Evolutionary conservation across 2,888 invertebrate genomes (phyloP).

Genomic region (Trichopoda pennipes): DNA sequence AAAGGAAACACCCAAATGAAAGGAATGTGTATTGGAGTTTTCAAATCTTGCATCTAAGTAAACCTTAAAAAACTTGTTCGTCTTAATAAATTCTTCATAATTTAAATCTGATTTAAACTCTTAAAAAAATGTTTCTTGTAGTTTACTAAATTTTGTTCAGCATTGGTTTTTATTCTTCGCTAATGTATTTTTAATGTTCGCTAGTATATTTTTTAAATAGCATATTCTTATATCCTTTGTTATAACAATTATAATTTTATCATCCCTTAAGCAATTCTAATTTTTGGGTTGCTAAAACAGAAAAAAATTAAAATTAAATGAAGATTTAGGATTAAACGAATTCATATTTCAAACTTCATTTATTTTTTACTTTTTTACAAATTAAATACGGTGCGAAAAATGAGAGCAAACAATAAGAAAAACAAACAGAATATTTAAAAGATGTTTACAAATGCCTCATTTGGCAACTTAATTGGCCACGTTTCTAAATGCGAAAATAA

Average conservation of each 20-base stretch:
- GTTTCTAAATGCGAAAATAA: conserved; percentile 58
- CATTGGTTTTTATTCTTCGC: too few species aligned
- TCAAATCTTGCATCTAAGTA: too few species aligned
- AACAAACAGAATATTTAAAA: conserved; percentile 51
- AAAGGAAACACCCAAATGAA: too few species aligned
- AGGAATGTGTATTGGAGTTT: too few species aligned
- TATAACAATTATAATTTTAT: background rate
- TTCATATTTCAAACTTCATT: background rate
- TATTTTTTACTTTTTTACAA: background rate
- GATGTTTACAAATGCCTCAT: conserved; percentile 61
- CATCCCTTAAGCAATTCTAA: background rate
- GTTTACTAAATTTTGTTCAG: too few species aligned
- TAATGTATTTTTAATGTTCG: too few species aligned
- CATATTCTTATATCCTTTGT: background rate
- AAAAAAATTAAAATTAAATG: conserved; percentile 13
- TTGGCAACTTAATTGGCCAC: conserved; percentile 64
- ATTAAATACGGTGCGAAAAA: background rate
- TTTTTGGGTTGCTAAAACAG: background rate
- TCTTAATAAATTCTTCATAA: too few species aligned
- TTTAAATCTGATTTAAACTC: too few species aligned
- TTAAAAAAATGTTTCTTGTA: too few species aligned
- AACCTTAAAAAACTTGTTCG: too few species aligned
- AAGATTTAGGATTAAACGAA: conserved; percentile 39
- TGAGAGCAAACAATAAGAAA: background rate
- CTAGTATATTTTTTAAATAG: too few species aligned